Evolutionary conservation across 2,113 vertebrate species (phyloP).

Genomic region (Brachyhypopomus occidentalis): DNA sequence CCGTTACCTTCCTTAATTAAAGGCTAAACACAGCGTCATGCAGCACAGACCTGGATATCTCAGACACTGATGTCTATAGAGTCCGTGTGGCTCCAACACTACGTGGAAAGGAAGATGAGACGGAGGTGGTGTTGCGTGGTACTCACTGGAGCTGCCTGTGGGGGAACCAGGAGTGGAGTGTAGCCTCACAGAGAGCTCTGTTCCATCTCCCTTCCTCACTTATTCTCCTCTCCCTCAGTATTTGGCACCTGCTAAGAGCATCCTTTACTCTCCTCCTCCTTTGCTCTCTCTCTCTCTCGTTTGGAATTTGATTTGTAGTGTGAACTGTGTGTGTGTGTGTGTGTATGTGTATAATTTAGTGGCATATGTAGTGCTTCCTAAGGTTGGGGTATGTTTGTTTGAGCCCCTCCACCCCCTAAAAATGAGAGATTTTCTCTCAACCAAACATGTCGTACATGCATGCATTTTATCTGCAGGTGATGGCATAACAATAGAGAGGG

Average conservation of each 20-base stretch:
- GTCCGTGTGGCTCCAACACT: too few relatives aligned
- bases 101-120: neutral
- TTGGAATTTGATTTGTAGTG: slow-evolving; percentile 33
- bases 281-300: slow-evolving; percentile 54
- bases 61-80: neutral
- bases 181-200: slow-evolving; percentile 60
- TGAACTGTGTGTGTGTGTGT: slow-evolving; percentile 55
- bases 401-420: slow-evolving; percentile 37
- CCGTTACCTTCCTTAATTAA: neutral
- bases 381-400: slow-evolving; percentile 68
- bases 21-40: too few relatives aligned
- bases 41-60: neutral
- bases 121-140: neutral
- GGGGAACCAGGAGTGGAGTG: slow-evolving; percentile 50
- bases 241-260: slow-evolving; percentile 75
- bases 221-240: slow-evolving; percentile 56
- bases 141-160: slow-evolving; percentile 37
- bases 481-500: slow-evolving; percentile 15
- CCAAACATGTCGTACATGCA: slow-evolving; percentile 22
- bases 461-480: slow-evolving; percentile 10
- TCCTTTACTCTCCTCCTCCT: slow-evolving; percentile 67
- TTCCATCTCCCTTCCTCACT: slow-evolving; percentile 62
- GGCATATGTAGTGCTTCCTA: slow-evolving; percentile 62
- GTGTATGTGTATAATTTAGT: slow-evolving; percentile 59
- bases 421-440: slow-evolving; percentile 36